Evolutionary conservation across 1,140 invertebrate species (phyloP), one percentile per base, ranked within the genome.

Genomic region (Leptinotarsa texana): DNA sequence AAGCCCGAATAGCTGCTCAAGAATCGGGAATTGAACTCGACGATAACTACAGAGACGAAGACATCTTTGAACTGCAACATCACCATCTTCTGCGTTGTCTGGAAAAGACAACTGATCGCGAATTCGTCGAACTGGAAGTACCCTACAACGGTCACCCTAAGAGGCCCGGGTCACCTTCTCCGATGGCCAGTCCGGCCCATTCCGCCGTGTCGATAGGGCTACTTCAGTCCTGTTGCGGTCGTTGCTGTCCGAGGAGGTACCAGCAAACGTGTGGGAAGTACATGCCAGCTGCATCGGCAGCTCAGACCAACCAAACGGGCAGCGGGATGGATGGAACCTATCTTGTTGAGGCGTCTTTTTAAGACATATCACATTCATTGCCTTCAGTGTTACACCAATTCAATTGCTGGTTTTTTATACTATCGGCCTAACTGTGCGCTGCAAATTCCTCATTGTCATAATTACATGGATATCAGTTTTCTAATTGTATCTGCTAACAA

Each of bases 31-130:
- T 95, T 80, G 94, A 95, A 82, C 88, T 96, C 78, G 95, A 96
- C 82, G 96, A 97, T 73, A 92, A 90, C 81, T 94, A 93, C 81
- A 90, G 93, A 81, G 95, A 98, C 84, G 96, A 98, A 84, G 97
- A 99, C 86, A 98, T 99, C 81, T 99, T 99, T 87, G 97, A 99
- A 86, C 89, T 99, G 86, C 98, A 99, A 88, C 98, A 99, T 89
- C 98, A 99, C 87, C 98, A 99, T 88, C 89, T 99, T 66, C 89
- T 99, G 69, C 91, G 96, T 80, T 99, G 98, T 87, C 90, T 99
- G 75, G 98, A 99, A 86, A 97, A 97, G 86, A 98, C 98, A 70
- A 99, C 98, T 87, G 96, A 98, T 87, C 93, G 96, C 73, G 96
- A 98, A 87, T 98, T 98, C 87, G 94, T 98, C 74, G 96, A 98